These are phyloP conservation scores for Pangasianodon hypophthalmus DNA, from an alignment of 2,113 vertebrate species.

Conservation along the genomic window DNA sequence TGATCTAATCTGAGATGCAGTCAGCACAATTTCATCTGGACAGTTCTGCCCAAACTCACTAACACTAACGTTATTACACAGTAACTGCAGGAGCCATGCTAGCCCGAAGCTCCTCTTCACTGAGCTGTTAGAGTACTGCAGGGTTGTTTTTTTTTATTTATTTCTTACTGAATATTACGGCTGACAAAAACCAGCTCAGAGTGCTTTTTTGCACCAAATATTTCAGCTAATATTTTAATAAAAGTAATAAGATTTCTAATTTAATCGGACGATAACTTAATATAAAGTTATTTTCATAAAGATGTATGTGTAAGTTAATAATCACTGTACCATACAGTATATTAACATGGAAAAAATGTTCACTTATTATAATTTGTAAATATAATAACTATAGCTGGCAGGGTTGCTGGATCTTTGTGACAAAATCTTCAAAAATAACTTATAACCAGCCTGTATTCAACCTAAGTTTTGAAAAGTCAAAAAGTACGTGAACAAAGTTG, in stretches of 20 bases:
- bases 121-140: not conserved
- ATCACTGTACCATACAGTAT: not conserved
- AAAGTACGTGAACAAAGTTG: not conserved
- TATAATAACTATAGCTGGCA: not conserved
- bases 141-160: not conserved
- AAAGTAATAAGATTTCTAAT: not conserved
- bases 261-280: not conserved
- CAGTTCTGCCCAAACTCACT: constrained; percentile 21
- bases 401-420: not conserved
- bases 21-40: constrained; percentile 33
- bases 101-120: constrained; percentile 3
- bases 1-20: constrained; percentile 37
- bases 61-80: constrained; percentile 20
- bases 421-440: not conserved
- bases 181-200: not conserved
- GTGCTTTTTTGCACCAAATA: not conserved
- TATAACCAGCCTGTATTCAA: not conserved
- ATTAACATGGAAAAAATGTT: not conserved
- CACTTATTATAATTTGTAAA: not conserved
- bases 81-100: constrained; percentile 27
- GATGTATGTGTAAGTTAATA: not conserved
- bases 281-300: not conserved
- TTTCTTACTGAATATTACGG: constrained; percentile 20
- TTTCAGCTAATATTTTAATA: not conserved
- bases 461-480: not conserved